These are phyloP conservation scores for Rhagium mordax DNA, from an alignment of 2,888 invertebrate genomes.

Conservation along the genomic window DNA sequence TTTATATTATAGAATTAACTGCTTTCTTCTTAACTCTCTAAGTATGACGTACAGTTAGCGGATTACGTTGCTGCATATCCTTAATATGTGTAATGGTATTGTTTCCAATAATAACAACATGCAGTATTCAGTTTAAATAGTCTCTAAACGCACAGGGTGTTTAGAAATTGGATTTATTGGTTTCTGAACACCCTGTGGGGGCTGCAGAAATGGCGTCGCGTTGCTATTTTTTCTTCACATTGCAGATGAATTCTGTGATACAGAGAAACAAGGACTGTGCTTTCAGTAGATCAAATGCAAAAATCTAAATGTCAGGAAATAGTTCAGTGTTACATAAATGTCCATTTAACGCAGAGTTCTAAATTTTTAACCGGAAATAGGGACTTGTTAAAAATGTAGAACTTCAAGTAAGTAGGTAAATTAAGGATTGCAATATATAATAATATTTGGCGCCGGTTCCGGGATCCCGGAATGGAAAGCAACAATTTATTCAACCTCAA, in stretches of 20 bases:
- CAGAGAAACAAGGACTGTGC: constrained; percentile 71
- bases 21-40: background rate
- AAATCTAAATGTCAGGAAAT: constrained; percentile 31
- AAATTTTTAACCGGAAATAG: background rate
- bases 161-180: background rate
- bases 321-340: constrained; percentile 17
- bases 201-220: constrained; percentile 3
- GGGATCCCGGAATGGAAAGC: background rate
- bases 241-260: constrained; percentile 70
- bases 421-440: background rate
- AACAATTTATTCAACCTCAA: background rate
- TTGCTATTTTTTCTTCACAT: constrained; percentile 56
- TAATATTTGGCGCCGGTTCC: background rate
- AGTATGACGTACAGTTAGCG: background rate
- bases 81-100: constrained; percentile 46
- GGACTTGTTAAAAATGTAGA: background rate
- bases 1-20: background rate
- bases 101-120: constrained; percentile 27
- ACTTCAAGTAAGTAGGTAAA: background rate
- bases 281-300: constrained; percentile 54
- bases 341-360: constrained; percentile 4
- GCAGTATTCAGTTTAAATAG: constrained; percentile 22
- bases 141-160: constrained; percentile 2
- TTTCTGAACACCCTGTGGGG: background rate
- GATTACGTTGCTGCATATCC: background rate